Base-by-base conservation (phyloP, 1,140 invertebrate species). In the Drosophila ogumai region DNA sequence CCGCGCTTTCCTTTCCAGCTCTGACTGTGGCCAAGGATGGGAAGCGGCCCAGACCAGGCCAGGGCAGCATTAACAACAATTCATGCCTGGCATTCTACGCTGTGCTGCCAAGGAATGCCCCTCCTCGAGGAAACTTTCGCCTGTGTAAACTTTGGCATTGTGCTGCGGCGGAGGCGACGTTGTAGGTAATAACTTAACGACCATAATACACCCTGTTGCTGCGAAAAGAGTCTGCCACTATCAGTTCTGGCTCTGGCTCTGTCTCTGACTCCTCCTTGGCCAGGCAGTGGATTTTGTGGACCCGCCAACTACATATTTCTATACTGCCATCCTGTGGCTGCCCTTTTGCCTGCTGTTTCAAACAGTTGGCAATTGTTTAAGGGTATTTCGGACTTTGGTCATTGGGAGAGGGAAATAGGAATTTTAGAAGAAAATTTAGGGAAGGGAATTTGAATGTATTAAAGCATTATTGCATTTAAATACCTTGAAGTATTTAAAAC, bases 141-240 rank as follows among this genome's bases (percentile, higher is more conserved):
- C 75, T 90, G 78, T 85, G 85, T 76, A 90, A 90, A 90, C 85
- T 90, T 90, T 81, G 85, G 63, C 85, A 81, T 90, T 90, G 85
- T 90, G 55, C 55, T 90, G 63, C 47, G 40, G 73, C 47, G 40
- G 10, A 40, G 56, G 40, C 77, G 81, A 54, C 82, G 75, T 64
- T 76, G 65, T 81, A 90, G 81, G 81, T 90, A 90, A 90, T 90
- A 90, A 90, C 85, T 90, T 90, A 90, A 90, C 85, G 85, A 85
- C 86, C 86, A 90, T 90, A 90, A 90, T 90, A 90, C 85, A 90
- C 85, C 85, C 85, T 90, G 85, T 90, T 90, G 85, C 85, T 57
- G 71, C 41, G 44, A 75, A 61, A 56, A 55, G 4, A 38, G 64
- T 59, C 49, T 32, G 65, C 65, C 69, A 59, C 67, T 75, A 65